Evolutionary conservation across 2,113 vertebrate species (phyloP), one percentile per base, ranked within the genome.

Genomic region (Clarias gariepinus): DNA sequence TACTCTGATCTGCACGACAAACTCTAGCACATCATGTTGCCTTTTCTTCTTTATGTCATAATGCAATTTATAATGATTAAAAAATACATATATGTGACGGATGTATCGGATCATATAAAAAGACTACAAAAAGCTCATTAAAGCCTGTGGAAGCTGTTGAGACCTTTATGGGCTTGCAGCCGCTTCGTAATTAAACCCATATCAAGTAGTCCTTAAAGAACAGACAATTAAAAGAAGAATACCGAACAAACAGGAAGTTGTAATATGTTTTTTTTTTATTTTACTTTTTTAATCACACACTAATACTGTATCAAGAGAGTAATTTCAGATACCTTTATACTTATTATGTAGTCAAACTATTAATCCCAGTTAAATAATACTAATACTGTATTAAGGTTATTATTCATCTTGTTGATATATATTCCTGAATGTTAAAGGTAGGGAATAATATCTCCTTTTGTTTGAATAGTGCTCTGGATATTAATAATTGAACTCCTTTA

Each of bases 61-160:
- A 87, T 85, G 88, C 87, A 85, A 90, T 88, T 90, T 91, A 88
- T 85, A 89, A 89, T 84, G 60, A 91, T 91, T 90, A 81, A 30
- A 36, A 23, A 23, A 87, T 82, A 87, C 86, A 79, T 23, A 30
- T 88, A 87, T 91, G 60, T 92, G 93, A 93, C 92, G 86, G 61
- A 91, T 90, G 92, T 90, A 90, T 63, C 2, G 77, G 87, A 86
- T 90, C 87, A 92, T 86, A 89, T 91, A 91, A 92, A 88, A 87
- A 90, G 91, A 92, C 87, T 92, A 93, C 91, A 92, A 92, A 92
- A 91, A 86, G 89, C 91, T 94, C 93, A 94, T 94, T 94, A 94
- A 86, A 91, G 87, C 55, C 88, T 91, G 89, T 91, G 77, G 68
- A 90, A 84, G 77, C 86, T 64, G 55, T 41, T 52, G 82, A 89